phyloP scores from a whole-genome alignment of 2,113 vertebrate species.

The Polypterus bichir region DNA sequence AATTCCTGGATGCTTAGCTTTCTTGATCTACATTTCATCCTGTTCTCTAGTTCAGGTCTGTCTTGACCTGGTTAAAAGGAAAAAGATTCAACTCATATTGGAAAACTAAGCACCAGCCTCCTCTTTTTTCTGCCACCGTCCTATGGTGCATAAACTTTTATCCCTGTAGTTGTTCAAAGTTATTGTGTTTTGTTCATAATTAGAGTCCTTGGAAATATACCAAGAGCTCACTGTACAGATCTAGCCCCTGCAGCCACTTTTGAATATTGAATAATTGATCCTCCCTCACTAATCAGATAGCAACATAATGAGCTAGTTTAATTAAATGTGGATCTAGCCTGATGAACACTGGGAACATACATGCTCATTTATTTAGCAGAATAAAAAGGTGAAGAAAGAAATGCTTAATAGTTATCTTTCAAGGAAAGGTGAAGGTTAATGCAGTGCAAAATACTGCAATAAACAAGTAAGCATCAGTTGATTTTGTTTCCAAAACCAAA shows the following conservation, averaged over 20 bases:
- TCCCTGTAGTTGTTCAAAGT: slow-evolving; percentile 77
- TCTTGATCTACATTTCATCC: slow-evolving; percentile 85
- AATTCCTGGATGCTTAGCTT: slow-evolving; percentile 75
- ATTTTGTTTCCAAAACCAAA: too few relatives aligned
- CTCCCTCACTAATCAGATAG: slow-evolving; percentile 97
- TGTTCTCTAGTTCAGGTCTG: slow-evolving; percentile 56
- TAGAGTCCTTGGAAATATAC: slow-evolving; percentile 99
- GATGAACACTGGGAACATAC: slow-evolving; percentile 98
- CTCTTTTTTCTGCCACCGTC: slow-evolving; percentile 22
- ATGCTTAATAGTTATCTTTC: slow-evolving; percentile 66
- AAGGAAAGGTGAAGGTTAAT: slow-evolving; percentile 53
- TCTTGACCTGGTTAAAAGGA: slow-evolving; percentile 74
- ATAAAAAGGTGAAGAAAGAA: slow-evolving; percentile 73
- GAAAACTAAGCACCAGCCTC: slow-evolving; percentile 55
- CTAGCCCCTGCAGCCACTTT: slow-evolving; percentile 89
- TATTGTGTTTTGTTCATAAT: slow-evolving; percentile 99
- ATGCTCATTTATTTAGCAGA: slow-evolving; percentile 93
- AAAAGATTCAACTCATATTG: slow-evolving; percentile 70
- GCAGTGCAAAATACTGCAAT: slow-evolving; percentile 42
- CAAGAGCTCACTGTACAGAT: slow-evolving; percentile 90
- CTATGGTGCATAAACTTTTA: slow-evolving; percentile 12
- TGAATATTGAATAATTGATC: slow-evolving; percentile 99
- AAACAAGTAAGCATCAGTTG: too few relatives aligned
- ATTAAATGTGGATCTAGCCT: slow-evolving; percentile 99
- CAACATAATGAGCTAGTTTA: slow-evolving; percentile 98